Evolutionary conservation across 2,888 invertebrate genomes (phyloP), one percentile per base, ranked within the genome.

Genomic region (Coelinius sp.): DNA sequence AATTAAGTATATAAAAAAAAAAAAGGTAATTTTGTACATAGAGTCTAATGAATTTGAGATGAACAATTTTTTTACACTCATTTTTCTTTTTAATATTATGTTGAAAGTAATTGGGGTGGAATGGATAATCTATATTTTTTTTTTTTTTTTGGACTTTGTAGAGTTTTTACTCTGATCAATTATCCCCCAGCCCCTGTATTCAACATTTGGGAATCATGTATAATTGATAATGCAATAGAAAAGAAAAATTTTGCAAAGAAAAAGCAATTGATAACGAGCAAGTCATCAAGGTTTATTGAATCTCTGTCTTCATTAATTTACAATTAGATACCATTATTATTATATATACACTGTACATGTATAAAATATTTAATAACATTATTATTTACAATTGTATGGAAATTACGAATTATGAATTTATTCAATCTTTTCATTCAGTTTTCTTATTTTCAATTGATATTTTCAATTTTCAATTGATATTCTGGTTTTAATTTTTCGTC

Each of bases 291-390:
- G 82, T 84, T 81, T 80, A 82, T 83, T 80, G 83, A 84, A 82
- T 84, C 83, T 84, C 83, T 83, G 83, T 78, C 77, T 76, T 65
- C 79, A 80, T 79, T 79, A 70, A 79, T 77, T 82, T 81, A 82
- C 78, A 77, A 82, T 81, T 59, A 80, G 79, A 77, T 75, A 78
- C 76, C 76, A 82, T 77, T 78, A 81, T 79, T 80, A 83, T 79
- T 77, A 81, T 82, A 78, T 81, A 81, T 77, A 78, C 75, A 80
- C 82, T 84, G 79, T 82, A 82, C 73, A 82, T 84, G 83, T 84
- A 84, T 81, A 83, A 81, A 83, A 82, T 84, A 84, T 84, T 84
- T 84, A 83, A 83, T 83, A 82, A 83, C 79, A 82, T 82, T 83
- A 82, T 80, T 81, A 82, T 80, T 80, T 82, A 80, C 79, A 79